Percentiles rank a stretch among this genome's conserved stretches.
Evolutionary conservation across 2,797 vertebrate species (phyloP).

Genomic region (Spondyliosoma cantharus): DNA sequence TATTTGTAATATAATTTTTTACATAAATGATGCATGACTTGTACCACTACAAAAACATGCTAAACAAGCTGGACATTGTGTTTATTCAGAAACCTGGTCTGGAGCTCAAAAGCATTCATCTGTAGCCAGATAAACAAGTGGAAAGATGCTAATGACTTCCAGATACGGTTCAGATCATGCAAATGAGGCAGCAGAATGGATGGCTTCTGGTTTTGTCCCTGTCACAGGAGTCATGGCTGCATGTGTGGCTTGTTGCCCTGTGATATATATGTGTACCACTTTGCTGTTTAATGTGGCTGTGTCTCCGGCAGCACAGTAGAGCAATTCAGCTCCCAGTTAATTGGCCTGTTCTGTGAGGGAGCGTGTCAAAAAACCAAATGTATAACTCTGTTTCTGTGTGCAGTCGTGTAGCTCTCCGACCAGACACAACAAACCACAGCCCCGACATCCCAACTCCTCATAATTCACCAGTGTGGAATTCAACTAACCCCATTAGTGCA

Average conservation of each 20-base stretch:
- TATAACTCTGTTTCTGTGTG: slow-evolving; percentile 80
- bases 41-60: slow-evolving; percentile 40
- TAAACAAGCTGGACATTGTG: slow-evolving; percentile 43
- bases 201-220: slow-evolving; percentile 69
- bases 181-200: slow-evolving; percentile 69
- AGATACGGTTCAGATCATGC: slow-evolving; percentile 69
- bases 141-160: slow-evolving; percentile 75
- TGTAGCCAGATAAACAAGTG: slow-evolving; percentile 74
- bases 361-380: slow-evolving; percentile 84
- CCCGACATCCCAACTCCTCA: slow-evolving; percentile 81
- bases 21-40: slow-evolving; percentile 51
- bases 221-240: slow-evolving; percentile 68
- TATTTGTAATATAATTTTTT: slow-evolving; percentile 18
- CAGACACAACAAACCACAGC: slow-evolving; percentile 93
- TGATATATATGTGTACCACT: slow-evolving; percentile 66
- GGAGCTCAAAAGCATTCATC: slow-evolving; percentile 62
- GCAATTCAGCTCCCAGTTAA: slow-evolving; percentile 83
- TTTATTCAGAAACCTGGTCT: slow-evolving; percentile 58
- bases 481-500: slow-evolving; percentile 79
- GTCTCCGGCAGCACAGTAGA: slow-evolving; percentile 81
- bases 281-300: slow-evolving; percentile 66
- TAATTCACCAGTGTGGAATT: slow-evolving; percentile 88
- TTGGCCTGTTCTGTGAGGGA: slow-evolving; percentile 86
- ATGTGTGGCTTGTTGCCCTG: slow-evolving; percentile 59
- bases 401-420: slow-evolving; percentile 83